These are phyloP conservation scores for Macrophya annulata DNA, from an alignment of 2,888 invertebrate species.

Conservation along the genomic window DNA sequence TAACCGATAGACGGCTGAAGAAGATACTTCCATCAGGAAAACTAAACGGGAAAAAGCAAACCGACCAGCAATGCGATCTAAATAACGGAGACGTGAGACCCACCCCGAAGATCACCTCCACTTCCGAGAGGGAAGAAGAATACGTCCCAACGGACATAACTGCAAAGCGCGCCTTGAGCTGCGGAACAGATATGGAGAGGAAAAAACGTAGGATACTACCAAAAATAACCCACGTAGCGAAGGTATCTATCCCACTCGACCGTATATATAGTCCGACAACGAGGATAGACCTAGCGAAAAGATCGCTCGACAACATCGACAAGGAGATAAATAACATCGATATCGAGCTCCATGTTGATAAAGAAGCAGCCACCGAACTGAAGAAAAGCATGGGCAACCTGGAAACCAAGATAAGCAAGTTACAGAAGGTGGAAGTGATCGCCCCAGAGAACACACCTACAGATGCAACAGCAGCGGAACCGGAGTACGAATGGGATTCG, in stretches of 20 bases:
- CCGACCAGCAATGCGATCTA: neutral
- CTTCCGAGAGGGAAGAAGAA: neutral
- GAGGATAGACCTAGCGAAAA: neutral
- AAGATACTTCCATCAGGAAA: neutral
- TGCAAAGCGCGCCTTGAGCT: neutral
- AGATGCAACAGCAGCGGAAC: neutral
- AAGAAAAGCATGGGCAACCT: neutral
- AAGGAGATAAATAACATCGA: neutral
- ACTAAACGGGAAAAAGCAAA: neutral
- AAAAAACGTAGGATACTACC: neutral
- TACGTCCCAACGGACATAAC: neutral
- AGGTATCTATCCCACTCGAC: neutral
- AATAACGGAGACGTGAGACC: neutral
- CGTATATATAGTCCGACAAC: neutral
- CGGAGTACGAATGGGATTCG: neutral
- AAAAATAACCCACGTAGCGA: neutral
- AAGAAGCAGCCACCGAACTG: neutral
- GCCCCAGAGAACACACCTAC: neutral
- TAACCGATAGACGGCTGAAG: neutral
- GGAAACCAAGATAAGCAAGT: neutral
- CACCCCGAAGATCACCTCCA: neutral
- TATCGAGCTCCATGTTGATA: neutral
- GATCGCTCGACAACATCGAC: neutral
- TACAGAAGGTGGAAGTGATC: neutral
- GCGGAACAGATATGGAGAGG: neutral